Evolutionary conservation across 2,113 vertebrate genomes (phyloP), one percentile per base, ranked within the genome.

Genomic region (Pseudopipra pipra): DNA sequence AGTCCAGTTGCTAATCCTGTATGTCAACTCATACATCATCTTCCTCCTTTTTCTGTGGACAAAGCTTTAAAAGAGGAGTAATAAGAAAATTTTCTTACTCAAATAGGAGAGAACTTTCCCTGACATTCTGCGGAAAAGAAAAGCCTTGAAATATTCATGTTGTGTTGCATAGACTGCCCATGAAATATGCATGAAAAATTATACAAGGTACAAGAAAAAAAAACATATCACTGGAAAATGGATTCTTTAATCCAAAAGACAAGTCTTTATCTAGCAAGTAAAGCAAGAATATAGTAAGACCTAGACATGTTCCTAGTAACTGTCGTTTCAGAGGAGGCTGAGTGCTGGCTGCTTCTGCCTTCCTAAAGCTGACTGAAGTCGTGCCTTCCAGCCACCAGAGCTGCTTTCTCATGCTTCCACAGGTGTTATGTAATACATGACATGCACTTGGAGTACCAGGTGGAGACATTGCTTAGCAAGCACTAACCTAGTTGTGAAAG

Each of bases 181-280:
- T 87, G 67, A 93, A 95, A 93, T 85, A 83, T 83, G 44, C 71
- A 88, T 91, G 63, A 72, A 87, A 93, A 88, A 66, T 88, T 91
- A 49, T 43, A 62, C 62, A 87, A 91, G 37, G 37, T 73, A 82
- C 17, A 77, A 93, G 63, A 14, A 89, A 83, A 85, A 89, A 15
- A 39, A 30, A 25, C 15, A 25, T 66, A 65, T 8, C 8, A 49
- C 54, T 8, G 3, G 62, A 83, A 93, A 93, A 2, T 25, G 2
- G 9, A 54, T 83, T 61, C 5, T 79, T 85, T 87, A 51, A 55
- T 85, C 91, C 87, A 78, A 93, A 89, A 75, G 31, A 31, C 66
- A 83, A 61, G 31, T 33, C 28, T 83, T 86, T 63, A 70, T 70
- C n/a, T 70, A 58, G 41, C 33, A 70, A 76, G 62, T 35, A 62